Conservation (phyloP, 2,797 vertebrate genomes). For the Heterohyrax brucei region DNA sequence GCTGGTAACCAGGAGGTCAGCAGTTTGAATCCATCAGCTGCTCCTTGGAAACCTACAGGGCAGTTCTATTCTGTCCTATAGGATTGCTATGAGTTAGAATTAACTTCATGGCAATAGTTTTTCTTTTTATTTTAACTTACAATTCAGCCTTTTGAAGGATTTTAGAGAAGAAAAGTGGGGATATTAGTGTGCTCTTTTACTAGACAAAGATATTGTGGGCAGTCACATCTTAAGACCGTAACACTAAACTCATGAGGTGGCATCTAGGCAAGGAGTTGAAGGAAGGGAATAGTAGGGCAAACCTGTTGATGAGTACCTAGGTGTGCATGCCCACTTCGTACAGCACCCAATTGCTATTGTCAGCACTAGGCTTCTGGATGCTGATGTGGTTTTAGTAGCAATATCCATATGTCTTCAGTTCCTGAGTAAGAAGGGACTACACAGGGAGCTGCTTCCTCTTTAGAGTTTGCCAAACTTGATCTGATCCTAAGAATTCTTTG, state of each 20-base stretch:
- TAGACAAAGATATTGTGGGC: conserved; percentile 3
- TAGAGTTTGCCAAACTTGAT: not conserved
- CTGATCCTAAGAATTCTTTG: conserved; percentile 1
- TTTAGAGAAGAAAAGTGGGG: not conserved
- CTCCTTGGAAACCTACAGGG: too few species aligned
- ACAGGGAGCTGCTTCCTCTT: not conserved
- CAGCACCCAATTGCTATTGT: not conserved
- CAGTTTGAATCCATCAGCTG: too few species aligned
- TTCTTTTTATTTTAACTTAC: not conserved
- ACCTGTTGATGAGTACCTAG: not conserved
- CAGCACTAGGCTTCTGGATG: not conserved
- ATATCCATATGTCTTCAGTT: not conserved
- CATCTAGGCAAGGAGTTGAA: not conserved
- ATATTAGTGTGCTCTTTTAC: not conserved
- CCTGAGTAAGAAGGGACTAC: not conserved
- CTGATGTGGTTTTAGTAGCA: not conserved
- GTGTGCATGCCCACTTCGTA: not conserved
- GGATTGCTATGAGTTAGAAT: too few species aligned
- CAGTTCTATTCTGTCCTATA: too few species aligned
- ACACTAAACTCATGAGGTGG: not conserved
- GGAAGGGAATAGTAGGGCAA: not conserved
- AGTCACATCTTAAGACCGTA: not conserved
- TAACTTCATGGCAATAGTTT: too few species aligned
- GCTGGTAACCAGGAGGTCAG: too few species aligned
- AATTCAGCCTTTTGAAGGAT: conserved; percentile 23